phyloP scores from a whole-genome alignment of 37 sponge, comb jelly and placozoan species.

The Hormiphora californensis region DNA sequence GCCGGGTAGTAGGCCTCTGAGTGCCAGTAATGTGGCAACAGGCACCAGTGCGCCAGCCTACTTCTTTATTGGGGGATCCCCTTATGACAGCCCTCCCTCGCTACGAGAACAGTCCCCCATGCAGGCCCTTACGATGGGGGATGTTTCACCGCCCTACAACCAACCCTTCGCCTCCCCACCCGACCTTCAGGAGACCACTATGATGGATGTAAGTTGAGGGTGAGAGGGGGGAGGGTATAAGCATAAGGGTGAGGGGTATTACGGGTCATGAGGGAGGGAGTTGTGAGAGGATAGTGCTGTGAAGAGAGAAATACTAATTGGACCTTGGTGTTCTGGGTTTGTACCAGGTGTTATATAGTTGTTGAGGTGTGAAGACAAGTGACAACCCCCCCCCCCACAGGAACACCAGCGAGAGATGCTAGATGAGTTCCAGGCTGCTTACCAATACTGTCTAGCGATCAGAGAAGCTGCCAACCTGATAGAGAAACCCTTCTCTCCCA shows the following conservation, averaged over 20 bases:
- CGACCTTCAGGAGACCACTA: conserved; percentile 13
- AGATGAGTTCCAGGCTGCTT: not conserved
- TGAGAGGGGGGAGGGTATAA: too few relatives aligned
- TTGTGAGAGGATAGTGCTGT: too few relatives aligned
- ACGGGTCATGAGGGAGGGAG: too few relatives aligned
- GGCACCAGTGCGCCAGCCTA: conserved; percentile 41
- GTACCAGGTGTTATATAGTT: too few relatives aligned
- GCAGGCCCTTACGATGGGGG: conserved; percentile 47
- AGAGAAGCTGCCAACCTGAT: conserved; percentile 45
- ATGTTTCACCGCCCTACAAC: not conserved
- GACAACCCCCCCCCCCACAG: too few relatives aligned
- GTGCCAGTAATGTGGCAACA: not conserved
- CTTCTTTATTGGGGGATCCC: conserved; percentile 27
- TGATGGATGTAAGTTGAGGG: conserved; percentile 41
- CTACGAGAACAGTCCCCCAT: not conserved
- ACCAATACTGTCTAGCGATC: conserved; percentile 28
- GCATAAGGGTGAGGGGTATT: too few relatives aligned
- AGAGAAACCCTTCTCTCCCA: conserved; percentile 49
- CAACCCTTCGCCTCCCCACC: conserved; percentile 45
- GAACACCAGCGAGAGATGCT: conserved; percentile 48
- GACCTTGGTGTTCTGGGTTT: too few relatives aligned
- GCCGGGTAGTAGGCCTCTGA: not conserved
- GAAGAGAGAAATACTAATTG: too few relatives aligned
- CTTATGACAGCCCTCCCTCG: conserved; percentile 33
- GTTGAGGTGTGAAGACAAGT: too few relatives aligned